A percentile compares a stretch with the other conserved stretches of the same genome.
These are phyloP conservation scores for Dyspetes luteomarginatus DNA, from an alignment of 2,888 invertebrate genomes.

Conservation along the genomic window DNA sequence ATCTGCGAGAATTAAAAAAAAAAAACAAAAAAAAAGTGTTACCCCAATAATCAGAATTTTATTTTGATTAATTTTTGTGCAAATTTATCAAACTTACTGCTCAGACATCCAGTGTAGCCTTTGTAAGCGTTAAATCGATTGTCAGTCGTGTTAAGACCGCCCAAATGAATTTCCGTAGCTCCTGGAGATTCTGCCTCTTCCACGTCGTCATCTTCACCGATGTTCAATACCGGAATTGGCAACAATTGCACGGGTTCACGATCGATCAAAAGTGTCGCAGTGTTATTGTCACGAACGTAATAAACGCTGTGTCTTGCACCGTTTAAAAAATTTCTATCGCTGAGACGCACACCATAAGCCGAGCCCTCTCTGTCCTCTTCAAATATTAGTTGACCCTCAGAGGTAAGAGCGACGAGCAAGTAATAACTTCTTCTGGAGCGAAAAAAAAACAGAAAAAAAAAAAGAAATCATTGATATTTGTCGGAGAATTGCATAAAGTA, in stretches of 20 bases:
- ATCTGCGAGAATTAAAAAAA: constrained; percentile 84
- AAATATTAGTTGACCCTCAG: constrained; percentile 92
- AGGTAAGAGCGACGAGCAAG: constrained; percentile 91
- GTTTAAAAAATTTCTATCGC: constrained; percentile 92
- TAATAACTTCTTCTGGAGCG: constrained; percentile 90
- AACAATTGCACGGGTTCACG: constrained; percentile 89
- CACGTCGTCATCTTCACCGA: constrained; percentile 85
- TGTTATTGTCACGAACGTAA: constrained; percentile 88
- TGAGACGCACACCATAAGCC: constrained; percentile 89
- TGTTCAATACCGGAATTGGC: constrained; percentile 88
- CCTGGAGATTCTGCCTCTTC: no score
- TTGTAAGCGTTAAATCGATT: constrained; percentile 92
- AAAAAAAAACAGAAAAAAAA: no score
- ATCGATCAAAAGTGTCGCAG: constrained; percentile 89
- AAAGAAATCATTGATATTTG: no score
- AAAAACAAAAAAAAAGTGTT: neutral
- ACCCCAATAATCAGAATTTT: no score
- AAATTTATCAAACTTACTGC: constrained; percentile 87
- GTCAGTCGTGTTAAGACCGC: constrained; percentile 93
- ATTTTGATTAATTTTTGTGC: no score
- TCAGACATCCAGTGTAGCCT: constrained; percentile 94
- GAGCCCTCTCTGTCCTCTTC: constrained; percentile 93
- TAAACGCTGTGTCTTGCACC: constrained; percentile 92
- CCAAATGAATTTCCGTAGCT: constrained; percentile 93
- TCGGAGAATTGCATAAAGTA: no score